Evolutionary conservation across 2,113 vertebrate species (phyloP).

Genomic region (Cryptomyrus ogoouensis): DNA sequence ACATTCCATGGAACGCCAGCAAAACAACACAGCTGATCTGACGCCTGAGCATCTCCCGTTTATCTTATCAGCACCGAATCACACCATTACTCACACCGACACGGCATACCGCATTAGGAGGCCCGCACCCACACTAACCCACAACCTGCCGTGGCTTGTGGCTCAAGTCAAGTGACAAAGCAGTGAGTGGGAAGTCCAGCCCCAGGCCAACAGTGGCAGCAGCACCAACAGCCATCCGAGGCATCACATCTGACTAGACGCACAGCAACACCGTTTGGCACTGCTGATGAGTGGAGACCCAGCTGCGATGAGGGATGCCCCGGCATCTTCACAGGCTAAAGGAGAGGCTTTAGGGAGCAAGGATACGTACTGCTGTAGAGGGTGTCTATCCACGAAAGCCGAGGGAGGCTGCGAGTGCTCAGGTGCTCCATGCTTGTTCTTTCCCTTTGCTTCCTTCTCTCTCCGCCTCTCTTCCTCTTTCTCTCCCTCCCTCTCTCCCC

Average conservation of each 20-base stretch:
- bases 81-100: neutral
- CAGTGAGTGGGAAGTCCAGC: neutral
- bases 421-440: conserved; percentile 81
- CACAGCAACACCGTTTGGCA: neutral
- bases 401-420: conserved; percentile 83
- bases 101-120: neutral
- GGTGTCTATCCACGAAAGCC: conserved; percentile 97
- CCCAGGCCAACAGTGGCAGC: neutral
- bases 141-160: neutral
- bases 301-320: neutral
- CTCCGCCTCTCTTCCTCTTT: conserved; percentile 32
- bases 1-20: neutral
- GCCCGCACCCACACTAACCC: neutral
- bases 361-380: conserved; percentile 92
- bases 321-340: neutral
- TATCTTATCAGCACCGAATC: neutral
- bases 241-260: neutral
- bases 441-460: conserved; percentile 15
- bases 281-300: neutral
- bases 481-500: conserved; percentile 15
- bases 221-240: neutral
- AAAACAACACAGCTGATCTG: neutral
- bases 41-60: neutral
- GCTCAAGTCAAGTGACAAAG: neutral
- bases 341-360: neutral